A percentile compares a stretch with the other conserved stretches of the same genome.
Evolutionary conservation across 1,140 invertebrate genomes (phyloP).

Genomic region (Zaprionus kolodkinae): DNA sequence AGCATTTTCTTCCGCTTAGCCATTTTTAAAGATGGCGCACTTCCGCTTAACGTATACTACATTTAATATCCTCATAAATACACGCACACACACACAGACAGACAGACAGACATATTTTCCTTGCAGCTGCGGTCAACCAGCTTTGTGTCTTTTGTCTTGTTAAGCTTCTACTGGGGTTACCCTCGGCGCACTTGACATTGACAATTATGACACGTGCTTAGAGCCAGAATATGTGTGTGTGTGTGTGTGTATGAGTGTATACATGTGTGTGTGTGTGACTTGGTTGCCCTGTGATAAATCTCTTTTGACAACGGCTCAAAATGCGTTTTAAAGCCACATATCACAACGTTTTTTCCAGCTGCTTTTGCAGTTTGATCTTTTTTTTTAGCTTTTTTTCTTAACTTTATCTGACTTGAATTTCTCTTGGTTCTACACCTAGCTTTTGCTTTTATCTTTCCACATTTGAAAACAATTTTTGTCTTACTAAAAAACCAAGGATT

Average conservation of each 20-base stretch:
- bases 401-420: neutral
- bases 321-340: conserved; percentile 24
- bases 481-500: neutral
- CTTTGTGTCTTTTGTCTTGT: conserved; percentile 11
- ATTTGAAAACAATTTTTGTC: too few species aligned
- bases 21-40: conserved; percentile 47
- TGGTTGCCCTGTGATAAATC: conserved; percentile 27
- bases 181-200: conserved; percentile 60
- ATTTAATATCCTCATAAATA: conserved; percentile 42
- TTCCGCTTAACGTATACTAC: conserved; percentile 54
- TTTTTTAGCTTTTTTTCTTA: neutral
- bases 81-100: neutral
- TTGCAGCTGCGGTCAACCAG: conserved; percentile 30
- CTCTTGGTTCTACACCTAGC: neutral
- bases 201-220: conserved; percentile 74
- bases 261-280: conserved; percentile 1
- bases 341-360: neutral
- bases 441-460: neutral
- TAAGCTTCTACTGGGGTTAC: conserved; percentile 15
- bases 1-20: conserved; percentile 12
- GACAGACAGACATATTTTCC: neutral
- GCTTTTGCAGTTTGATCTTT: neutral
- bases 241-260: neutral
- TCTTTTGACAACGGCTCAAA: conserved; percentile 29
- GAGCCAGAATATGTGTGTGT: conserved; percentile 13